Percentiles rank a stretch among this genome's conserved stretches.
These are phyloP conservation scores for Scartelaos histophorus DNA, from an alignment of 2,113 vertebrate species.

Conservation along the genomic window DNA sequence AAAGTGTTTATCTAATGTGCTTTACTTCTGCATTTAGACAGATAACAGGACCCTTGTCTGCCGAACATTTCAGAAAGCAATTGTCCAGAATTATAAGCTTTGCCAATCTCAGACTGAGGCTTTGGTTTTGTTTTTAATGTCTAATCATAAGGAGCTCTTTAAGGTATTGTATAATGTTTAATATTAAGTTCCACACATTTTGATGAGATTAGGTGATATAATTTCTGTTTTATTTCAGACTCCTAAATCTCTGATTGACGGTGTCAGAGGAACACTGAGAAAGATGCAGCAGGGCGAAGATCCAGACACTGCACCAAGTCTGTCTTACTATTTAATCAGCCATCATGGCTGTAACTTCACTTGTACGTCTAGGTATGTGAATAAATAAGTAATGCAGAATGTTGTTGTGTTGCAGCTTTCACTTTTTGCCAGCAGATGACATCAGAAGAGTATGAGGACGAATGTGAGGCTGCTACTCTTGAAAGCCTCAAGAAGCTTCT, in stretches of 20 bases:
- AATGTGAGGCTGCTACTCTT: conserved; percentile 71
- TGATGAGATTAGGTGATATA: neutral
- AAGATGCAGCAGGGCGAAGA: conserved; percentile 79
- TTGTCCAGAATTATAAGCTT: conserved; percentile 78
- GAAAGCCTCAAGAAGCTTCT: conserved; percentile 76
- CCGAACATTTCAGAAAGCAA: conserved; percentile 80
- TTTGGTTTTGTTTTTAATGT: conserved; percentile 81
- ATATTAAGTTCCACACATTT: neutral
- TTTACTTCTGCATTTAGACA: conserved; percentile 59
- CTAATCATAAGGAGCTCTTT: conserved; percentile 77
- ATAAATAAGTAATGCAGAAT: neutral
- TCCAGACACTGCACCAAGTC: conserved; percentile 69
- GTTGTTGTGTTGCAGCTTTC: conserved; percentile 74
- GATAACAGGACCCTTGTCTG: conserved; percentile 78
- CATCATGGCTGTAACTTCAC: neutral
- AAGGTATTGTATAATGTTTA: conserved; percentile 68
- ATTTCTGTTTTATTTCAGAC: conserved; percentile 66
- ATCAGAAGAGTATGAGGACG: conserved; percentile 77
- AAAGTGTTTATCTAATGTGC: neutral
- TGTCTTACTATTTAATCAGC: neutral
- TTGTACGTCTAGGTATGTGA: neutral
- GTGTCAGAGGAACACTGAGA: conserved; percentile 77
- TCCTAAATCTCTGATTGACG: conserved; percentile 77
- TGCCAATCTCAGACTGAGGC: conserved; percentile 75
- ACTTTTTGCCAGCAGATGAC: conserved; percentile 83